Base-by-base conservation (phyloP, 1,140 invertebrate genomes). In the Drosophila baimaii region DNA sequence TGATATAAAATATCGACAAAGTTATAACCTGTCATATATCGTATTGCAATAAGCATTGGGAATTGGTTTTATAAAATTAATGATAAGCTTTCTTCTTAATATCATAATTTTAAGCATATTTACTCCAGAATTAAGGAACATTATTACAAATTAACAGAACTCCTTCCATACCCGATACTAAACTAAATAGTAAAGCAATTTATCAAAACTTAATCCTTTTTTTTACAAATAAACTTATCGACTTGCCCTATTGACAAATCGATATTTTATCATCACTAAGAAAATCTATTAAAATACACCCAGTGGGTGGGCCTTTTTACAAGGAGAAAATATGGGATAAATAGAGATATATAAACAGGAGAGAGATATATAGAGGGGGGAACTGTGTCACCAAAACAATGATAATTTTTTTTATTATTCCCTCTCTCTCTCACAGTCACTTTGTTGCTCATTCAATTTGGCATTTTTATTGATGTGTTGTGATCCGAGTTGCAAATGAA, bases 401-500 rank as follows among this genome's bases (percentile, higher is more conserved):
- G 72, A 74, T 75, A 64, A 75, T 43, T 73, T 73, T 73, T 62
- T 76, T 52, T 74, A 47, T 73, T 55, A 10, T 25, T 44, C 27
- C 19, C 39, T 39, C 13, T 21, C 29, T 25, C 23, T 21, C 29
- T 25, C 23, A 15, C 12, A 29, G 23, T 35, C n/a, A 47, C 33
- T 63, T 77, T 70, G 65, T 65, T 58, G 52, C 51, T 39, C 55
- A 59, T 49, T 59, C 58, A 77, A 84, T 81, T 84, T 85, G 73
- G 58, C 71, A 88, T 73, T 86, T 83, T 86, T 86, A 86, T 86
- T 82, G 83, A 83, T 76, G 63, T 88, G 76, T 86, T 86, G 77
- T 82, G 79, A 46, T 75, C 61, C 44, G 62, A 69, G 63, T 69
- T 58, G 49, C 33, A 49, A 77, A 69, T 61, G 49, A 68, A 77